Conservation (phyloP, 2,888 invertebrate genomes). For the Arge pagana region DNA sequence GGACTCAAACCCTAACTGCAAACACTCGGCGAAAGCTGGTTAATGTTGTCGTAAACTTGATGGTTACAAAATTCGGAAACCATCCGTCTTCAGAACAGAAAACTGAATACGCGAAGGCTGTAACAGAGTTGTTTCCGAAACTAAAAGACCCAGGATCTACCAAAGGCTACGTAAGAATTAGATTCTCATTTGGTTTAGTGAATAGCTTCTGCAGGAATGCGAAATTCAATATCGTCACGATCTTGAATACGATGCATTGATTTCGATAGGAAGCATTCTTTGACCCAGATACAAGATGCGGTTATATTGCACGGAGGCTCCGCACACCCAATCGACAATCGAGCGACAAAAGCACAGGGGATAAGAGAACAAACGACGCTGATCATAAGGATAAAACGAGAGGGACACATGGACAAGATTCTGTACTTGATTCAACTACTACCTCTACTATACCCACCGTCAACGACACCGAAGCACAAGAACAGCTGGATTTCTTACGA, state of each 20-base stretch:
- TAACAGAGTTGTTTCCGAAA: constrained; percentile 18
- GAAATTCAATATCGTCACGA: too few species aligned
- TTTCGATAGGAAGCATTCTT: constrained; percentile 12
- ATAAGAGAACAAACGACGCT: neutral
- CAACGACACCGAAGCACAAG: neutral
- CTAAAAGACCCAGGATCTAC: constrained; percentile 18
- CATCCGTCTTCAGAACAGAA: constrained; percentile 23
- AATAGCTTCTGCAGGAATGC: too few species aligned
- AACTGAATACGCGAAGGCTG: constrained; percentile 10
- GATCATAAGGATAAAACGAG: neutral
- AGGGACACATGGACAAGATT: neutral
- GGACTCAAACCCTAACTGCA: constrained; percentile 4
- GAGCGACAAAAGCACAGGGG: neutral
- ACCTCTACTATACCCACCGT: neutral
- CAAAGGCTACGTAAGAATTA: constrained; percentile 18
- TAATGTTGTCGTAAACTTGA: constrained; percentile 23
- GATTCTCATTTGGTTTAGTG: too few species aligned
- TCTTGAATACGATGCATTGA: neutral
- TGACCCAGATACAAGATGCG: constrained; percentile 6
- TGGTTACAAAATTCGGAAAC: constrained; percentile 20
- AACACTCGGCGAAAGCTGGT: constrained; percentile 17
- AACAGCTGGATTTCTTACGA: neutral
- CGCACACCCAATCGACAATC: constrained; percentile 1
- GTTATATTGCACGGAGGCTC: constrained; percentile 12
- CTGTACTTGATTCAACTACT: neutral